Base-by-base conservation (phyloP, 2,797 vertebrate genomes). In the Neosilurus hyrtlii region DNA sequence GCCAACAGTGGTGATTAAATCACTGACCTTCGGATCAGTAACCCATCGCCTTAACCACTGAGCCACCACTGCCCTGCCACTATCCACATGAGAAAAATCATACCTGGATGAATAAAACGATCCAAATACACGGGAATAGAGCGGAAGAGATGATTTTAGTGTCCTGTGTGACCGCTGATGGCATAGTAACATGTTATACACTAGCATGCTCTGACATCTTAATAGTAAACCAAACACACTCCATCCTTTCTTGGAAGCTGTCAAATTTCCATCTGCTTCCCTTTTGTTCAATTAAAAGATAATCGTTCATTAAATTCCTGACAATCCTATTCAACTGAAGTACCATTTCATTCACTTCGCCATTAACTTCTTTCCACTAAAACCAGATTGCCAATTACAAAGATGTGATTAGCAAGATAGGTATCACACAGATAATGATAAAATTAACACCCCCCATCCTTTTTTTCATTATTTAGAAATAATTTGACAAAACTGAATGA, bases 271-370 rank as follows among this genome's bases (percentile, higher is more conserved):
- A 86, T 79, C 68, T 75, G 79, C 71, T 65, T 84, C 70, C 70
- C 51, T 73, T 86, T 65, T 30, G n/a, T 76, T 83, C 79, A n/a
- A 63, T 86, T 71, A 81, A 75, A 77, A 85, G 62, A 86, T 80
- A 67, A 75, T 70, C 18, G 16, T 80, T 80, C 63, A 63, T 80
- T 80, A 86, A 61, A 80, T 75, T 65, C 43, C 81, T 80, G 81
- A 86, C 63, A 85, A 85, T 73, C 65, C 83, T 82, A 72, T 85
- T 84, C 65, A 85, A 81, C 79, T 67, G 66, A 82, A 85, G 83
- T 76, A 79, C 62, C 57, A 80, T 83, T 87, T 85, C 84, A 85
- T 83, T 87, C 75, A 85, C 75, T 82, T 85, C 30, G 52, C 67
- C 79, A 84, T 85, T 84, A 83, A 80, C 68, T 79, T 80, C 72